These are phyloP conservation scores for Aphelocoma californica DNA, from an alignment of 2,797 vertebrate genomes.

Conservation along the genomic window DNA sequence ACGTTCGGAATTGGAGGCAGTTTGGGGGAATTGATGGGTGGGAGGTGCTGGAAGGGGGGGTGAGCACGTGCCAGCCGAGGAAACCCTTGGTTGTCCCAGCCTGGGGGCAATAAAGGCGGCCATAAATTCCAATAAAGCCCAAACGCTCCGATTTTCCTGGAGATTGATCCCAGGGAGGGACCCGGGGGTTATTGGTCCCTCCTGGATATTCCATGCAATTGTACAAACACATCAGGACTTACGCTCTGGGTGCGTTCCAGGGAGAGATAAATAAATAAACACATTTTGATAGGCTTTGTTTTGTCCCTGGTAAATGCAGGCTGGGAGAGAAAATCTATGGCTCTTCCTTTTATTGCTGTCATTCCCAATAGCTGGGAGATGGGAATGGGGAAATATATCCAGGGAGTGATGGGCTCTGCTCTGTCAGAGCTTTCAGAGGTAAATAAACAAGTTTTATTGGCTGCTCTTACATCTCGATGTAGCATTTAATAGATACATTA, in stretches of 20 bases:
- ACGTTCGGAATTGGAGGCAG: slow-evolving; percentile 20
- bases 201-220: slow-evolving; percentile 23
- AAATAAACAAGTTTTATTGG: slow-evolving; percentile 59
- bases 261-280: slow-evolving; percentile 29
- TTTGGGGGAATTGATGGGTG: slow-evolving; percentile 21
- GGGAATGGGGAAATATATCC: background rate
- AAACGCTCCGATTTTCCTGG: background rate
- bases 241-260: background rate
- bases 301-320: slow-evolving; percentile 4
- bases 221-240: background rate
- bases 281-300: slow-evolving; percentile 10
- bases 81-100: background rate
- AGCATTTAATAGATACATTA: slow-evolving; percentile 50
- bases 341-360: slow-evolving; percentile 18
- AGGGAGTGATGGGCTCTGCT: background rate
- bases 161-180: background rate
- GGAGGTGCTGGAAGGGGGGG: background rate
- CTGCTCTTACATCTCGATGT: slow-evolving; percentile 31
- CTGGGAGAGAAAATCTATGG: background rate
- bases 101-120: background rate
- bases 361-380: slow-evolving; percentile 13
- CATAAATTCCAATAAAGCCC: slow-evolving; percentile 27
- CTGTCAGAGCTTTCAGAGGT: slow-evolving; percentile 38
- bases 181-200: background rate
- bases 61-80: background rate